phyloP scores from a whole-genome alignment of 1,140 invertebrate species.

The Drosophila pallidifrons region DNA sequence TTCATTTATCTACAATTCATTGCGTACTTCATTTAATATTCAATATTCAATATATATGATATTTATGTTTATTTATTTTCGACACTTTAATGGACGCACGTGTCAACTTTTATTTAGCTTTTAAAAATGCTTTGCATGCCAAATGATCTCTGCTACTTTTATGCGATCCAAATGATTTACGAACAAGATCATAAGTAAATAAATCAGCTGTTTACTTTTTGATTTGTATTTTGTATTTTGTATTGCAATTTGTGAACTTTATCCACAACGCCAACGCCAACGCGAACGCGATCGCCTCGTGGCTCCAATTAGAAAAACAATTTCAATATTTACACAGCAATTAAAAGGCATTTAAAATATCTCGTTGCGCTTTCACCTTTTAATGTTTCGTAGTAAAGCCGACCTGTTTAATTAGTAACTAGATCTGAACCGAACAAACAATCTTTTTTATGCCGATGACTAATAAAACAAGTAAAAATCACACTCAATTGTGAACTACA shows the following conservation, averaged over 20 bases:
- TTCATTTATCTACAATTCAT: conserved; percentile 6
- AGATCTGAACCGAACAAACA: not conserved
- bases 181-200: conserved; percentile 9
- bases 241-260: not conserved
- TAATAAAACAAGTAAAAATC: not conserved
- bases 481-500: not conserved
- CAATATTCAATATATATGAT: not conserved
- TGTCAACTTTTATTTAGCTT: conserved; percentile 5
- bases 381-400: not conserved
- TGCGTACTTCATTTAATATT: not conserved
- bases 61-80: conserved; percentile 2
- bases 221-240: not conserved
- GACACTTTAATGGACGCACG: conserved; percentile 13
- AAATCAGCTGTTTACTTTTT: conserved; percentile 7
- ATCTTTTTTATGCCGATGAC: not conserved
- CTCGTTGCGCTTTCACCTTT: conserved; percentile 11
- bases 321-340: conserved; percentile 8
- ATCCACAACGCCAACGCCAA: not conserved
- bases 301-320: conserved; percentile 25
- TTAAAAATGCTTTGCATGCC: conserved; percentile 5
- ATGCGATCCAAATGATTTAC: conserved; percentile 15
- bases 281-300: not conserved
- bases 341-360: conserved; percentile 4
- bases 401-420: conserved; percentile 1
- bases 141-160: conserved; percentile 4